phyloP scores from a whole-genome alignment of 2,888 invertebrate genomes.

The Agriopis aurantiaria region DNA sequence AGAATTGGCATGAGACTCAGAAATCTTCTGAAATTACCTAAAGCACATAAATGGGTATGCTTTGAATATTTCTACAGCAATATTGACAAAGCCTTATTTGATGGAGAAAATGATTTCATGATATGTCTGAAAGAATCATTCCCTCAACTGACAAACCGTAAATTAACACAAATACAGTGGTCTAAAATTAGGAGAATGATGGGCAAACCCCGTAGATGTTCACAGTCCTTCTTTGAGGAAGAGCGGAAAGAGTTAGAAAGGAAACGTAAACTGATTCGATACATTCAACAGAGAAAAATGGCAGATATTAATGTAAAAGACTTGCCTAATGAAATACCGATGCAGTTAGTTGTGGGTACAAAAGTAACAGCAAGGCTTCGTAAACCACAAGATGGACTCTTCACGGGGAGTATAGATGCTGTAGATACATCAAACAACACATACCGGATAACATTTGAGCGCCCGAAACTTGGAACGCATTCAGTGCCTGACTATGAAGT shows the following conservation, averaged over 20 bases:
- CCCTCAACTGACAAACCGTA: constrained; percentile 94
- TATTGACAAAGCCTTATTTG: constrained; percentile 97
- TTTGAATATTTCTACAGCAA: constrained; percentile 99
- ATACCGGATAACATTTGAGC: constrained; percentile 97
- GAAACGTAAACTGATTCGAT: constrained; percentile 96
- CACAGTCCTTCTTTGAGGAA: constrained; percentile 97
- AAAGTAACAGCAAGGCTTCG: constrained; percentile 96
- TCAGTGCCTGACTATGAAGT: constrained; percentile 99
- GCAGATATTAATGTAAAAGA: constrained; percentile 94
- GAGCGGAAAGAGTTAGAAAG: constrained; percentile 96
- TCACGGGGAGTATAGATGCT: constrained; percentile 97
- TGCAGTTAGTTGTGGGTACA: constrained; percentile 97
- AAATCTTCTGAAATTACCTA: constrained; percentile 98
- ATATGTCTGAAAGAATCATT: constrained; percentile 97
- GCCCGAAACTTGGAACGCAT: constrained; percentile 96
- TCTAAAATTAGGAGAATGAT: constrained; percentile 97
- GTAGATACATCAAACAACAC: constrained; percentile 97
- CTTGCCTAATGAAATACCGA: constrained; percentile 96
- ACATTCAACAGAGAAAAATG: constrained; percentile 96
- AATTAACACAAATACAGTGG: constrained; percentile 97
- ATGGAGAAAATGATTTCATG: constrained; percentile 98
- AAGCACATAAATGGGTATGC: constrained; percentile 99
- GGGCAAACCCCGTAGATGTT: constrained; percentile 98
- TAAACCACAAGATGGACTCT: constrained; percentile 97
- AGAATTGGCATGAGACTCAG: constrained; percentile 95